Evolutionary conservation across 2,113 vertebrate genomes (phyloP), one percentile per base, ranked within the genome.

Genomic region (Cynoglossus semilaevis): DNA sequence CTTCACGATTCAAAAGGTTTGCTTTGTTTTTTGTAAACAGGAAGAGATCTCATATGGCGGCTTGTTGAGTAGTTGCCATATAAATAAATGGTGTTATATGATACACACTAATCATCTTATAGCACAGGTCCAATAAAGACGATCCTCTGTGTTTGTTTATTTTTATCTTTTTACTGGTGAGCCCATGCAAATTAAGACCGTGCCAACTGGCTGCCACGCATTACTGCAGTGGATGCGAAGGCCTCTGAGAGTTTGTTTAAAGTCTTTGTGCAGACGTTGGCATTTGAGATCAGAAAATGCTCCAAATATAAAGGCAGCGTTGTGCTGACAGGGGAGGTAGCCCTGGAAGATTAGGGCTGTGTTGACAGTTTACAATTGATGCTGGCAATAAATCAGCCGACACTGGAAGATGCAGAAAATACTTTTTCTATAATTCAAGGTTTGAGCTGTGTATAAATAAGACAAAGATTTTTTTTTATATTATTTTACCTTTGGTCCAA

Each of bases 401-500:
- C 17, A 29, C 47, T 57, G 48, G 18, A 11, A 55, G 35, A 14
- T 61, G 18, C 18, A 22, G 2, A 53, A 47, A 34, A 54, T 9
- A 16, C 7, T 29, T 49, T 7, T 13, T 42, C 13, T 18, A 37
- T 54, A 62, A 57, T 29, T 67, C 56, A 22, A 43, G 38, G 10
- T 38, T 51, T 1, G 40, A 29, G 7, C 11, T 64, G 8, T 65
- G 43, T 56, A 34, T 54, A 14, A 47, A 42, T 16, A 51, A 16
- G 19, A 40, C 12, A 11, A 51, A 52, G 15, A n/a, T 34, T 8
- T 9, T 6, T 34, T 6, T 16, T 18, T 13, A 42, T 34, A 15
- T 13, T 22, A 37, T 59, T 74, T 74, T 29, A 98, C 97, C 93
- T 97, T 97, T 72, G 92, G 87, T 76, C 97, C 97, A 77, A 93